phyloP scores from a whole-genome alignment of 2,888 invertebrate genomes.

The Oscheius sp. region DNA sequence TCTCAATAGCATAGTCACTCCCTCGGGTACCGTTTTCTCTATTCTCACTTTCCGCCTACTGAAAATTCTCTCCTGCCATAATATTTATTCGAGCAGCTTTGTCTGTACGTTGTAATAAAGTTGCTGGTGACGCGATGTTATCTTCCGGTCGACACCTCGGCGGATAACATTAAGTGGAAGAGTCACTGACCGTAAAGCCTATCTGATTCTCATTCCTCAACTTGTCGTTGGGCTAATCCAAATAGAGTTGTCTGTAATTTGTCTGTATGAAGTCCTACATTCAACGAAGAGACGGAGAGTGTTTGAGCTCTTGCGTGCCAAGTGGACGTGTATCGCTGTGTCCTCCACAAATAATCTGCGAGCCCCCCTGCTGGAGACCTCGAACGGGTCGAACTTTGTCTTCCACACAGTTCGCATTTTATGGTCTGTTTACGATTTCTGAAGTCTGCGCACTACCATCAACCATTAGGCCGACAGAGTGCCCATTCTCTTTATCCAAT shows the following conservation, averaged over 20 bases:
- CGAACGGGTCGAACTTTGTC: constrained; percentile 18
- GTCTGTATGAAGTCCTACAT: not conserved
- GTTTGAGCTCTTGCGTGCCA: constrained; percentile 37
- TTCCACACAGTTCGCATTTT: constrained; percentile 35
- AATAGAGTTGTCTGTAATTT: constrained; percentile 16
- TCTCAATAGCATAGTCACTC: constrained; percentile 13
- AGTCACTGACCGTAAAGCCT: constrained; percentile 32
- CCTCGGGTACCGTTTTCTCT: not conserved
- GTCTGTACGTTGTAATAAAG: constrained; percentile 16
- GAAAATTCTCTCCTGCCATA: not conserved
- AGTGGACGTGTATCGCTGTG: constrained; percentile 36
- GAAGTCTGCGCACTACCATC: constrained; percentile 22
- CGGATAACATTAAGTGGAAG: constrained; percentile 26
- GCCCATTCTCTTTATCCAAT: not conserved
- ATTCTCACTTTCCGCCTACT: not conserved
- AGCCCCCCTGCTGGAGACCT: constrained; percentile 22
- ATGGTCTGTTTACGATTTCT: constrained; percentile 37
- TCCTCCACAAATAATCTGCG: constrained; percentile 29
- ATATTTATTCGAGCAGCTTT: constrained; percentile 4
- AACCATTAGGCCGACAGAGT: constrained; percentile 25
- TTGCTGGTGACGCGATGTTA: constrained; percentile 27
- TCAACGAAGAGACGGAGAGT: constrained; percentile 21
- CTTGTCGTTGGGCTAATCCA: not conserved
- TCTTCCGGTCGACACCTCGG: constrained; percentile 27
- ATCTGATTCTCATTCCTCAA: constrained; percentile 26